A percentile compares a stretch with the other conserved stretches of the same genome.
These are phyloP conservation scores for Tolypeutes matacus DNA, from an alignment of 2,797 vertebrate genomes.

Conservation along the genomic window DNA sequence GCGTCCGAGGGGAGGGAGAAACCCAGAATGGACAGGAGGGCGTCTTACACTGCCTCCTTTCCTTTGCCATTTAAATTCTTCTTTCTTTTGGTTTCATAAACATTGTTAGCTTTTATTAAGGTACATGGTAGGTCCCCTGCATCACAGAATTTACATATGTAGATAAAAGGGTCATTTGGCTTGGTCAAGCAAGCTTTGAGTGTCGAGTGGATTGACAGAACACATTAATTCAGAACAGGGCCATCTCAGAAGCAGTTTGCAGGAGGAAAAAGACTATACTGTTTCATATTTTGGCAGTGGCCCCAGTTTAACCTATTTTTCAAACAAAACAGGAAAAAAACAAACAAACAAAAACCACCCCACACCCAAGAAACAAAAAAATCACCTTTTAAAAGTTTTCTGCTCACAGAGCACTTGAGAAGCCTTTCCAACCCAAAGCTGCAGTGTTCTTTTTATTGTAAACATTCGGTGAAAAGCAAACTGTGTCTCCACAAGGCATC, in stretches of 20 bases:
- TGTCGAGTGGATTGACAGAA: neutral
- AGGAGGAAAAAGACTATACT: neutral
- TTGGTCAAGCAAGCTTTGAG: neutral
- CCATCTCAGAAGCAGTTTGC: too few species aligned
- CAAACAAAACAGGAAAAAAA: neutral
- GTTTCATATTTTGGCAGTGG: neutral
- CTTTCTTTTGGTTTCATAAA: neutral
- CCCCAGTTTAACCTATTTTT: neutral
- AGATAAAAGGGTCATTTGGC: neutral
- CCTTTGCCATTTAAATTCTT: neutral
- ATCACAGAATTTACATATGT: neutral
- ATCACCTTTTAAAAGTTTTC: neutral
- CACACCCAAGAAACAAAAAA: neutral
- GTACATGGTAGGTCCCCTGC: neutral
- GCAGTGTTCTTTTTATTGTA: fast-evolving
- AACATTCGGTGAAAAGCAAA: neutral
- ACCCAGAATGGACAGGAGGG: neutral
- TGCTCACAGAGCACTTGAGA: neutral
- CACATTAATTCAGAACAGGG: neutral
- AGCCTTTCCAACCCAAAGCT: neutral
- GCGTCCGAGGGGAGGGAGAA: neutral
- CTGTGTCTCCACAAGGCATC: fast-evolving
- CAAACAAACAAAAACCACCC: too few species aligned
- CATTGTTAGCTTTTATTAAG: neutral
- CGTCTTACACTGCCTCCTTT: too few species aligned